Conservation (phyloP, 2,113 vertebrate genomes). For the Phocoena phocoena region DNA sequence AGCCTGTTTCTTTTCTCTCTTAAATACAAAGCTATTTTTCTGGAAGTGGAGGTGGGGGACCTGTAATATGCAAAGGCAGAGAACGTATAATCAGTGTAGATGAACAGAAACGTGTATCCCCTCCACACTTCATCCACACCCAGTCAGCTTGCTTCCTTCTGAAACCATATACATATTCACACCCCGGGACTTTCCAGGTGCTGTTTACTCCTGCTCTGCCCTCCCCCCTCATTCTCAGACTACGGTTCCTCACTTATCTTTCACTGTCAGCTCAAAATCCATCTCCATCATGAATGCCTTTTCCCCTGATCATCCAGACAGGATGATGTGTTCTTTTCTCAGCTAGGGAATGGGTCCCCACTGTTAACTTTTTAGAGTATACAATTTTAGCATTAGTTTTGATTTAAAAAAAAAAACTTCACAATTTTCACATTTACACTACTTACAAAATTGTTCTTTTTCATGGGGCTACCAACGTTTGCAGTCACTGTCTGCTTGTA, state of each 20-base stretch:
- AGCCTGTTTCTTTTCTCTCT: slow-evolving; percentile 4
- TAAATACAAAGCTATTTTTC: slow-evolving; percentile 22
- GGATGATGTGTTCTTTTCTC: neutral
- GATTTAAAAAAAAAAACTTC: neutral
- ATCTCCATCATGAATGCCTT: neutral
- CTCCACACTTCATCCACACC: neutral
- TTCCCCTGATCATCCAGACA: neutral
- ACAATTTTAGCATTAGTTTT: neutral
- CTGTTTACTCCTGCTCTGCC: neutral
- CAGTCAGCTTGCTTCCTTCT: neutral
- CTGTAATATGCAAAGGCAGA: neutral
- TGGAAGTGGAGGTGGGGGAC: neutral
- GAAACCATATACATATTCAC: neutral
- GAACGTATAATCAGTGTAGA: neutral
- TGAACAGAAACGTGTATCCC: neutral
- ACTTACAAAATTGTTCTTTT: neutral
- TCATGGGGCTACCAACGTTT: neutral
- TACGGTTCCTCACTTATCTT: neutral
- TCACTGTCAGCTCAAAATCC: neutral
- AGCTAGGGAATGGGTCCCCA: neutral
- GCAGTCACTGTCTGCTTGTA: neutral
- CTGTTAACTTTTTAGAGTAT: neutral
- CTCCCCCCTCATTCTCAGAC: neutral
- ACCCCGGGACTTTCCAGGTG: neutral
- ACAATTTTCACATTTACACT: neutral